Base-by-base conservation (phyloP, 2,113 vertebrate genomes). In the Zootoca vivipara region DNA sequence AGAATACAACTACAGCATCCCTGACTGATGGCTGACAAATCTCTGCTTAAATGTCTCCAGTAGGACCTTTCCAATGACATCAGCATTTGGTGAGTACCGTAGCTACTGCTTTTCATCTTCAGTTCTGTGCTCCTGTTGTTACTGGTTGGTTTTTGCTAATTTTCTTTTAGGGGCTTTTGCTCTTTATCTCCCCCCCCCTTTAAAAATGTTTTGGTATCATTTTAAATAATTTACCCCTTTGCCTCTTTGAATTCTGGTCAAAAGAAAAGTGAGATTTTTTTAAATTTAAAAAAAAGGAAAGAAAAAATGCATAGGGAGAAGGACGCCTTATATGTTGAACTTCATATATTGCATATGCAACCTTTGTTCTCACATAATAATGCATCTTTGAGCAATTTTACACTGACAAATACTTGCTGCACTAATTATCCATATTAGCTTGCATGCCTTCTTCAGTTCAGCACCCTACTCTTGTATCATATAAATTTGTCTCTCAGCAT, bases 401-500 rank as follows among this genome's bases (percentile, higher is more conserved):
- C 13, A 73, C 38, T n/a, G 75, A 26, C 30, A 83, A 42, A 28
- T 33, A 79, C 3, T 0, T n/a, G 42, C 85, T 79, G 28, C 30
- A 33, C 67, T 46, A 73, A 62, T 79, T 78, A 84, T 78, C 26
- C 35, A 79, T 40, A 38, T 78, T 28, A 35, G 30, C 42, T 85
- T 85, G 30, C 42, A 62, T 58, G 74, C 46, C 46, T 52, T 38
- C 52, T 38, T 70, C 42, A 80, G 10, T 69, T 20, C 67, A 74
- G 22, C 58, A 28, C 18, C 46, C 62, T 30, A 78, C 26, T 89
- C 90, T 78, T 35, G 30, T 82, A 73, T 22, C 89, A 87, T 82
- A 83, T 67, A 24, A 67, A 80, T 70, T 64, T 93, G 81, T 93
- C 92, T 85, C 85, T 90, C 26, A 89, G 65, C 62, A 38, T 64